Evolutionary conservation across 2,797 vertebrate genomes (phyloP), one percentile per base, ranked within the genome.

Genomic region (Danio aesculapii): DNA sequence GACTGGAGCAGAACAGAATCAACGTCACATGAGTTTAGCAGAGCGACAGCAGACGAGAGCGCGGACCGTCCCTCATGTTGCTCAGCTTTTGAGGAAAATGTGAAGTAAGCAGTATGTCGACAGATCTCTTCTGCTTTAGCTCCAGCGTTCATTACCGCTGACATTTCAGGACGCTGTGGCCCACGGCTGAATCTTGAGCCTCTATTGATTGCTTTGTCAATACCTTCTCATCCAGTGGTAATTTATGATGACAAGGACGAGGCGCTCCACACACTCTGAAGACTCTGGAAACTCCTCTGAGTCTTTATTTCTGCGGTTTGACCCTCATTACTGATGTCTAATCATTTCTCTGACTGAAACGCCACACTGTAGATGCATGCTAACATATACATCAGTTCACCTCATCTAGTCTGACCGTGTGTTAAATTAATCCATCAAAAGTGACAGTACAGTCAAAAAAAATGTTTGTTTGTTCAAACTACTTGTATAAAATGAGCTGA

Each of bases 161-260:
- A 63, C 69, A 88, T 90, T 88, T 88, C 73, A 62, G 74, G 80
- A 78, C 59, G 81, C 75, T 41, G 41, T 43, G 41, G 83, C 79
- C 82, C 66, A 70, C 73, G 55, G 57, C 46, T 52, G 68, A 79
- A 87, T 84, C 83, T 86, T 78, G 73, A 89, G 85, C 81, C 66
- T 30, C 47, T 75, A 91, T 87, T 83, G 84, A 92, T 88, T 85
- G 81, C 77, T 86, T 87, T 90, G 87, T 86, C 88, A 85, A 91
- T 92, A 91, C 62, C 68, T 19, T 75, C 50, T 81, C 84, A 90
- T 89, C 85, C 73, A 85, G 68, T 46, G 39, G 64, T 88, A 87
- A 92, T 88, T 85, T 84, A 84, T 85, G 88, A 88, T 75, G 90
- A 88, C 86, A 85, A 71, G 67, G 69, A 70, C 74, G 69, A 83